Evolutionary conservation across 2,888 invertebrate species (phyloP), one percentile per base, ranked within the genome.

Genomic region (Nymphalis urticae): DNA sequence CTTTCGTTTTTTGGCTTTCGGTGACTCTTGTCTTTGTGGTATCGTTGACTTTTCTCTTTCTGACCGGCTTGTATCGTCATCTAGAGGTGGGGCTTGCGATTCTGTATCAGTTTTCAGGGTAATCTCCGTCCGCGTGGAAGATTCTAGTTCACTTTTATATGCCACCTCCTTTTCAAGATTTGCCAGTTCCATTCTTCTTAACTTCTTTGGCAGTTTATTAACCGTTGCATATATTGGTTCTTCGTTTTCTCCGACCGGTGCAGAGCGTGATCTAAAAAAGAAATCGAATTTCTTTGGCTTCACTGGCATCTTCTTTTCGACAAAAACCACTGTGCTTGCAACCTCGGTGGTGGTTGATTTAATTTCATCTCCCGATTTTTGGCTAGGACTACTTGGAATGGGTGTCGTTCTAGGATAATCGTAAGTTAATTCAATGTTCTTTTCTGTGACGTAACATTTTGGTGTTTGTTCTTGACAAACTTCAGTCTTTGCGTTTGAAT

Each of bases 151-250:
- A 0, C 82, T 88, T 80, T 85, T 89, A 75, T 93, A 93, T 0
- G 89, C 89, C 2, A 93, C 89, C 80, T 93, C 93, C 70, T 90
- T 92, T 70, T 93, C 93, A 17, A 93, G 79, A 75, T 92, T 92
- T 0, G 88, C 92, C 13, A 93, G 78, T 73, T 93, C 92, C 87
- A 93, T 88, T 69, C 89, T 80, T 56, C 90, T 83, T 68, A 93
- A 77, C 74, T 94, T 90, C 76, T 93, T 93, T 8, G 93, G 93
- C 48, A 93, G 76, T 79, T 93, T 93, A 75, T 93, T 93, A 0
- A 93, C 93, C 9, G 93, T 93, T 0, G 93, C 93, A 73, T 93
- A 93, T 69, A 93, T 92, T 2, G 93, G 93, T 74, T 93, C 93
- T 70, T 92, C 93, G 70, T 85, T 84, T 51, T 92, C 89, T 10